These are phyloP conservation scores for Carapus acus DNA, from an alignment of 2,797 vertebrate genomes.

Conservation along the genomic window DNA sequence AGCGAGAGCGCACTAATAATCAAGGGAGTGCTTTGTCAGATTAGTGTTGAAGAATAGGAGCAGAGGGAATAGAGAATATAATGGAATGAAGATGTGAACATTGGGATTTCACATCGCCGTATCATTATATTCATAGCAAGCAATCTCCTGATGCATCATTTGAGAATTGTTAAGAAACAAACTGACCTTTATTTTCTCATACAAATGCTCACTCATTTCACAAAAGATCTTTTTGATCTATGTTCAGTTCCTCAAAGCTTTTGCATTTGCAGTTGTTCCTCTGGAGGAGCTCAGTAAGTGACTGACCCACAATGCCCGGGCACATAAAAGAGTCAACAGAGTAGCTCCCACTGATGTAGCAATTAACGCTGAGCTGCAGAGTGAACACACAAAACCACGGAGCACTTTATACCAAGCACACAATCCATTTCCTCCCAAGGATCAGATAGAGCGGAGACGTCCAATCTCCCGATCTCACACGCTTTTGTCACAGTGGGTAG, in stretches of 20 bases:
- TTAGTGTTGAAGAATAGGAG: slow-evolving; percentile 47
- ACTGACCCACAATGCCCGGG: too few species aligned
- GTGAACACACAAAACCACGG: too few species aligned
- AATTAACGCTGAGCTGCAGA: too few species aligned
- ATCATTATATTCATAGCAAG: slow-evolving; percentile 35
- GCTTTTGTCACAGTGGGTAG: too few species aligned
- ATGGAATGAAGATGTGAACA: slow-evolving; percentile 46
- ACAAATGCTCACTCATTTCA: not conserved
- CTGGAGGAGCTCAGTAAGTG: not conserved
- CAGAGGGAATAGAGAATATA: slow-evolving; percentile 35
- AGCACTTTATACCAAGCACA: too few species aligned
- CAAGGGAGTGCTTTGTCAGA: slow-evolving; percentile 51
- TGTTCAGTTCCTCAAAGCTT: not conserved
- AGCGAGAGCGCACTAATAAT: slow-evolving; percentile 28
- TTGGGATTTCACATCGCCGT: slow-evolving; percentile 34
- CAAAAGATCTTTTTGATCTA: not conserved
- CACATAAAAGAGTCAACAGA: too few species aligned
- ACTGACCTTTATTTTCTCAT: slow-evolving; percentile 6
- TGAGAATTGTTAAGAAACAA: slow-evolving; percentile 15
- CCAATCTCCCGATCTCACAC: too few species aligned
- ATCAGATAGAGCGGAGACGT: too few species aligned
- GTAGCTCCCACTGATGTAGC: too few species aligned
- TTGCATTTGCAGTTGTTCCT: not conserved
- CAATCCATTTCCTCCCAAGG: too few species aligned
- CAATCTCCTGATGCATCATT: slow-evolving; percentile 27